A percentile compares a stretch with the other conserved stretches of the same genome.
These are phyloP conservation scores for Podotricha telesiphe DNA, from an alignment of 2,888 invertebrate genomes.

Conservation along the genomic window DNA sequence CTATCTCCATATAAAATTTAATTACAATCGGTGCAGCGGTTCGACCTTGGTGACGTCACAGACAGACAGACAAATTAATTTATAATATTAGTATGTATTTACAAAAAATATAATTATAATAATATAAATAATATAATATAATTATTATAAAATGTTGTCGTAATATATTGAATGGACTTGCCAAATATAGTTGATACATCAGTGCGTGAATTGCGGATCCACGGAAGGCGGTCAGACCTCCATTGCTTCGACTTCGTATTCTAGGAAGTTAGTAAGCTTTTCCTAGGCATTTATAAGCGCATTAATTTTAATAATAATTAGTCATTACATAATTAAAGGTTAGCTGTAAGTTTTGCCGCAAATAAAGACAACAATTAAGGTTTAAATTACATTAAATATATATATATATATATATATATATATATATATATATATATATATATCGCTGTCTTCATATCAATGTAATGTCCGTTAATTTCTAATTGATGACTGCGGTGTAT, in stretches of 20 bases:
- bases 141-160: too few species aligned
- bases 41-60: too few species aligned
- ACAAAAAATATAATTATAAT: too few species aligned
- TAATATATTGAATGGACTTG: slow-evolving; percentile 2
- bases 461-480: not conserved
- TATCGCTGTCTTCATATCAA: not conserved
- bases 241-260: slow-evolving; percentile 59
- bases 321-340: not conserved
- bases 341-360: not conserved
- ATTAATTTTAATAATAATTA: slow-evolving; percentile 7
- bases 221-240: slow-evolving; percentile 61
- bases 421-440: too few species aligned
- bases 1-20: too few species aligned
- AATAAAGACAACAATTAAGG: not conserved
- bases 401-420: not conserved
- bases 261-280: slow-evolving; percentile 64
- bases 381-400: not conserved
- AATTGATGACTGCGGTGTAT: not conserved
- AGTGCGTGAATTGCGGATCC: slow-evolving; percentile 49
- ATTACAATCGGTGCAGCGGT: too few species aligned
- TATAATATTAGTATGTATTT: too few species aligned
- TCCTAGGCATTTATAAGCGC: slow-evolving; percentile 52
- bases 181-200: slow-evolving; percentile 42
- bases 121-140: too few species aligned
- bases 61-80: too few species aligned